phyloP scores from a whole-genome alignment of 2,113 vertebrate species.

The Herpetotheres cachinnans region DNA sequence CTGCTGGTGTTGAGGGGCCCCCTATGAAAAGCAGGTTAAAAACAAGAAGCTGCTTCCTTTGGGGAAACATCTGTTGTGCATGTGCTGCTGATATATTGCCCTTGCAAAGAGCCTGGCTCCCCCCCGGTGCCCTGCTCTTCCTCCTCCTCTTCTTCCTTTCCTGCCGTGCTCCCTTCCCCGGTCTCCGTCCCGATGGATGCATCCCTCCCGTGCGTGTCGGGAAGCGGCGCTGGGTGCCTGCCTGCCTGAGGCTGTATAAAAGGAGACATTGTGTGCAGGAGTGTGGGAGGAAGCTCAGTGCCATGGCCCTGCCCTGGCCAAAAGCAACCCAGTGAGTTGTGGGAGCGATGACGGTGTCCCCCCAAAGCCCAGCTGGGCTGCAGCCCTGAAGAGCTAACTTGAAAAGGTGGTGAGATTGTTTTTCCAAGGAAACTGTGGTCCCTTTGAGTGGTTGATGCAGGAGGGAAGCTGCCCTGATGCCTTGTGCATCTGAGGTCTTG shows the following conservation, averaged over 20 bases:
- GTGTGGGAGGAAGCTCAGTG: not conserved
- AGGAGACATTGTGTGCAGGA: not conserved
- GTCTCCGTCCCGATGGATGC: rapidly evolving
- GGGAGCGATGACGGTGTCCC: rapidly evolving
- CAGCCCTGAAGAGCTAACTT: not conserved
- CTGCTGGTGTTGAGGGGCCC: not conserved
- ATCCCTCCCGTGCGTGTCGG: rapidly evolving
- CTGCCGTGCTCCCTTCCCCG: not conserved
- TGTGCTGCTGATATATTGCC: not conserved
- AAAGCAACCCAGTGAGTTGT: not conserved
- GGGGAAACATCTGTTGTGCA: not conserved
- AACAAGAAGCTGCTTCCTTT: not conserved
- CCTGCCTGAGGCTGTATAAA: not conserved
- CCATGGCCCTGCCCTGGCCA: rapidly evolving
- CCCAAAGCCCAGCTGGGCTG: not conserved
- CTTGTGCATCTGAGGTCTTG: rapidly evolving
- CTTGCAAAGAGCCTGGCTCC: not conserved
- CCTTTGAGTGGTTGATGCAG: not conserved
- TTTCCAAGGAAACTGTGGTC: not conserved
- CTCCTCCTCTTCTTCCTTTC: not conserved
- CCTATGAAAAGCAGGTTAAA: not conserved
- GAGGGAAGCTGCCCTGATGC: not conserved
- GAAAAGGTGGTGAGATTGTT: not conserved
- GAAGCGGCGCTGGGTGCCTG: not conserved
- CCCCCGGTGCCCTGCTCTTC: not conserved